Evolutionary conservation across 2,797 vertebrate species (phyloP).

Genomic region (Epinephelus malabaricus): DNA sequence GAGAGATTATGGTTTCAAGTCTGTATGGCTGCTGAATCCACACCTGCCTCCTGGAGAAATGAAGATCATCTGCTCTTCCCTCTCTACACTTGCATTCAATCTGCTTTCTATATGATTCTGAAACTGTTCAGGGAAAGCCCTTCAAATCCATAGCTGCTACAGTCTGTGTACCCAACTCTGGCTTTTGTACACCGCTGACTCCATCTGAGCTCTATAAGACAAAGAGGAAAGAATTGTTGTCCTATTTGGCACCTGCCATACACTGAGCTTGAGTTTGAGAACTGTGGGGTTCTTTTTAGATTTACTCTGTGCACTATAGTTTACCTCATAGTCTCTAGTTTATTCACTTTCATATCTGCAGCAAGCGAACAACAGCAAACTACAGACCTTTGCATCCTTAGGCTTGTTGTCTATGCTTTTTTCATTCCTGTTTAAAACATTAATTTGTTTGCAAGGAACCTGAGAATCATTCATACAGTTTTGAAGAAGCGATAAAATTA

Average conservation of each 20-base stretch:
- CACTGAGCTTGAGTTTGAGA: not conserved
- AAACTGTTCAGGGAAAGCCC: not conserved
- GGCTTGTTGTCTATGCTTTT: not conserved
- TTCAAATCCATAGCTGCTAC: not conserved
- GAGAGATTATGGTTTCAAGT: constrained; percentile 19
- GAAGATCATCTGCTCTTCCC: constrained; percentile 3
- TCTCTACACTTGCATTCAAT: constrained; percentile 16
- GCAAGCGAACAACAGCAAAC: not conserved
- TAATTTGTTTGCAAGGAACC: too few relatives aligned
- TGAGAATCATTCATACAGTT: too few relatives aligned
- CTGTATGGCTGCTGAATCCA: constrained; percentile 14
- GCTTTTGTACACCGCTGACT: not conserved
- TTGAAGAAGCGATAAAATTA: too few relatives aligned
- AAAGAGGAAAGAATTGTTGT: not conserved
- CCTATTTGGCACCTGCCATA: not conserved
- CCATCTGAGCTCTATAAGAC: not conserved
- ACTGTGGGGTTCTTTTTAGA: not conserved
- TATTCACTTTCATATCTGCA: not conserved
- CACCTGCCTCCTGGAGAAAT: constrained; percentile 3
- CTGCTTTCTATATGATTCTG: not conserved
- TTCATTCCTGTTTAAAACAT: not conserved
- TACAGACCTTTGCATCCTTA: too few relatives aligned
- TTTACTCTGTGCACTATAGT: not conserved
- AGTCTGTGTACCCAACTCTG: not conserved
- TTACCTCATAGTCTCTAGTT: not conserved